Evolutionary conservation across 2,888 invertebrate species (phyloP).

Genomic region (Drosophila pseudotakahashii): DNA sequence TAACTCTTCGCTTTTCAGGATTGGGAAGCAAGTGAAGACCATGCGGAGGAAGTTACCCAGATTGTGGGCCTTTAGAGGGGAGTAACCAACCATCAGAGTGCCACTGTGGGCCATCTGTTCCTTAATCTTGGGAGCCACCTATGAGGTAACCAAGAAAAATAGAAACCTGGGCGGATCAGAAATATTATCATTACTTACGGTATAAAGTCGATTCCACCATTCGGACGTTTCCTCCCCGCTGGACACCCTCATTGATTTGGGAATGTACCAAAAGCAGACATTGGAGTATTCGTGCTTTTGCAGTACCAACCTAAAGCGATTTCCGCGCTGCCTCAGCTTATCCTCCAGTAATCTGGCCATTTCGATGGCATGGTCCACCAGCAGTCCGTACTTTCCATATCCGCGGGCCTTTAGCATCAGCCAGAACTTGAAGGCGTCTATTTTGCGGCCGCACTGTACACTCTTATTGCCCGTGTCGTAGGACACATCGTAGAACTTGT

Average conservation of each 20-base stretch:
- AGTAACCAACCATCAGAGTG: constrained; percentile 90
- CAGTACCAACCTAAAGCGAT: constrained; percentile 87
- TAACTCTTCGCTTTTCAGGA: constrained; percentile 86
- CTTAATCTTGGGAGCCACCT: constrained; percentile 89
- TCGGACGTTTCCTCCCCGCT: constrained; percentile 80
- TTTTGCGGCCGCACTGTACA: constrained; percentile 95
- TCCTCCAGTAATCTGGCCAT: constrained; percentile 87
- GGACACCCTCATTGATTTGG: constrained; percentile 85
- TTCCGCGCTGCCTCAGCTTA: constrained; percentile 85
- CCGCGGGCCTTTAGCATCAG: constrained; percentile 95
- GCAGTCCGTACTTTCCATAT: constrained; percentile 86
- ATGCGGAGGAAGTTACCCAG: constrained; percentile 91
- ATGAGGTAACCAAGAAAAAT: constrained; percentile 47
- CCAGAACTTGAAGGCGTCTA: constrained; percentile 97
- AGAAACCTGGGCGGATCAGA: too few relatives aligned
- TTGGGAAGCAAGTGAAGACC: constrained; percentile 90
- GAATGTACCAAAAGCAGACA: constrained; percentile 96
- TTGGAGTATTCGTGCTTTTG: constrained; percentile 90
- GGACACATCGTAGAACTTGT: constrained; percentile 92
- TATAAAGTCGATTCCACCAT: constrained; percentile 86
- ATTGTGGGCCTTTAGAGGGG: constrained; percentile 87
- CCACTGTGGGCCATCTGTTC: constrained; percentile 88
- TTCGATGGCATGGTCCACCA: constrained; percentile 88
- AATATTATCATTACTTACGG: constrained; percentile 62
- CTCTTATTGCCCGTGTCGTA: constrained; percentile 95